phyloP scores from a whole-genome alignment of 2,797 vertebrate species.

The Limnodromus scolopaceus region DNA sequence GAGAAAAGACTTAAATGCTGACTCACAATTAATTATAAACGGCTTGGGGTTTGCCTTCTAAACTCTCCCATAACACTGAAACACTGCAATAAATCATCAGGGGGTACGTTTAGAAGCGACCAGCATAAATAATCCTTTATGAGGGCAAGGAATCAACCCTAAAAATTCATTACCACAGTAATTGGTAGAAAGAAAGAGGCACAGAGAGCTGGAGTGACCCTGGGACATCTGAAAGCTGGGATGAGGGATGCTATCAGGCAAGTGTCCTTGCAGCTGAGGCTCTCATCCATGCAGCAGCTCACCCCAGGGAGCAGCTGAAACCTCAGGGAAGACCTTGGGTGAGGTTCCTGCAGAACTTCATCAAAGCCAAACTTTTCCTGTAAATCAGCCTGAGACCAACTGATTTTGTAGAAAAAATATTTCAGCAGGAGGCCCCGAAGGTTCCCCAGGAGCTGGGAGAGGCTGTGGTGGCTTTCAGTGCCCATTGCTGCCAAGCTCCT shows the following conservation, averaged over 20 bases:
- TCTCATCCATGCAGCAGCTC: background rate
- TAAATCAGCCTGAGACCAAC: background rate
- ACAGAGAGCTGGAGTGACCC: fast-evolving
- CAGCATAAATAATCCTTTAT: background rate
- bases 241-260: background rate
- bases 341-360: background rate
- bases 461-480: fast-evolving
- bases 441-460: background rate
- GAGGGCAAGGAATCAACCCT: background rate
- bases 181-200: background rate
- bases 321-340: background rate
- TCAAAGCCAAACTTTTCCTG: background rate
- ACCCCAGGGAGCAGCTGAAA: background rate
- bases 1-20: background rate
- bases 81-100: background rate
- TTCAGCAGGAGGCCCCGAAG: background rate
- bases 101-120: background rate
- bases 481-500: background rate
- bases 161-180: background rate
- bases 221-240: background rate
- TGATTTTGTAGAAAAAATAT: fast-evolving
- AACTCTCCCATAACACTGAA: background rate
- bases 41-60: background rate
- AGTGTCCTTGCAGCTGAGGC: background rate
- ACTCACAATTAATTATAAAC: background rate